A percentile compares a stretch with the other conserved stretches of the same genome.
Conservation (phyloP, 2,113 vertebrate genomes). For the Grammomys surdaster region DNA sequence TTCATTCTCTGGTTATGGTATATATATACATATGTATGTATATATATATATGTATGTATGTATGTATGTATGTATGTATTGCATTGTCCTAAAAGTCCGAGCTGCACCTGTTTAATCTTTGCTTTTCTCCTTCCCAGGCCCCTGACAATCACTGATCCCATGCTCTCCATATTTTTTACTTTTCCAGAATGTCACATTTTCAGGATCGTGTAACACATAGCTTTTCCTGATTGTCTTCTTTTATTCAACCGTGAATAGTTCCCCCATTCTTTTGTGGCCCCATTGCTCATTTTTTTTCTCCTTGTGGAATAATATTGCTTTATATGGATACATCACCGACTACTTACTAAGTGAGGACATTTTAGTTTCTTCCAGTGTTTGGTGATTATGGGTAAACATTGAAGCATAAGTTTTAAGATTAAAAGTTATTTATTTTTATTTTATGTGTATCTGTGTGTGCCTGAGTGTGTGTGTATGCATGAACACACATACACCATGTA, state of each 20-base stretch:
- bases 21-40: no score
- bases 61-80: no score
- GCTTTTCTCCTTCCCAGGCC: background rate
- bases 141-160: background rate
- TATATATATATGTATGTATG: no score
- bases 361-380: conserved; percentile 10
- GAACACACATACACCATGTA: background rate
- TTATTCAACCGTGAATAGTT: background rate
- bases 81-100: background rate
- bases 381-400: background rate
- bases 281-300: background rate
- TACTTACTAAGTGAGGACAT: background rate
- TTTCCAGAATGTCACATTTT: conserved; percentile 21
- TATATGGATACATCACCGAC: background rate
- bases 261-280: background rate
- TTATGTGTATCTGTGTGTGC: background rate
- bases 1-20: background rate
- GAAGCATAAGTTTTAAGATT: background rate
- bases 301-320: background rate
- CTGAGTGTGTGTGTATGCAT: background rate
- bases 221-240: background rate
- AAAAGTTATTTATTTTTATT: background rate
- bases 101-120: background rate
- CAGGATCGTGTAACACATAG: background rate
- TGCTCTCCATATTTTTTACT: background rate